Evolutionary conservation across 1,140 invertebrate genomes (phyloP), one percentile per base, ranked within the genome.

Genomic region (Eupeodes corollae): DNA sequence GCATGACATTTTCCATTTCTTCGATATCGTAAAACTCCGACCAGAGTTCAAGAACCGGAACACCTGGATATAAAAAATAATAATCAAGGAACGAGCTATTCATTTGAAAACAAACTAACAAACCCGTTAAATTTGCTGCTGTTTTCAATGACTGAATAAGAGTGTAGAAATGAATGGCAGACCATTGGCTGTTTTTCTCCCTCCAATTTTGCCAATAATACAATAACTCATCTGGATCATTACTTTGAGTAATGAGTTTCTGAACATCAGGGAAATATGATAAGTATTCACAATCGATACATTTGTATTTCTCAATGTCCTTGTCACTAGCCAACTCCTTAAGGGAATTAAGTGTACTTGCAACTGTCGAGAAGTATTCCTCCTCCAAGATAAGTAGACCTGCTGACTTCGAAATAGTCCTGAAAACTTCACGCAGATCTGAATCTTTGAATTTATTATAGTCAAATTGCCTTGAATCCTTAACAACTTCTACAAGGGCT

Each of bases 271-370:
- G 34, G 34, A 35, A 35, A n/a, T 35, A 35, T 35, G 14, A n/a
- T 5, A 35, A 35, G 12, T 35, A 35, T 11, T 35, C 14, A 2
- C 32, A 33, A 33, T 35, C 34, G 12, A 5, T 35, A 6, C 5
- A 5, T 35, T 35, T 3, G 14, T 65, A 65, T 1, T 59, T 62
- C 13, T 65, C 59, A n/a, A 65, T 65, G 44, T 65, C 62, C 53
- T 63, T 61, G 50, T 65, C 62, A n/a, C 59, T 61, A 10, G 60
- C 55, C 34, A 65, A 52, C 15, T 56, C 56, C 21, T 65, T 58
- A 35, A 66, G 47, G 6, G 63, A 50, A 0, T 50, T 54, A 33
- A 65, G 46, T 37, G 63, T 65, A 50, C 65, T 58, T 14, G 55
- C 54, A 26, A 65, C 58, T 3, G 57, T 56, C 3, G 59, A 56